Evolutionary conservation across 2,888 invertebrate genomes (phyloP), one percentile per base, ranked within the genome.

Genomic region (Thera obeliscata): DNA sequence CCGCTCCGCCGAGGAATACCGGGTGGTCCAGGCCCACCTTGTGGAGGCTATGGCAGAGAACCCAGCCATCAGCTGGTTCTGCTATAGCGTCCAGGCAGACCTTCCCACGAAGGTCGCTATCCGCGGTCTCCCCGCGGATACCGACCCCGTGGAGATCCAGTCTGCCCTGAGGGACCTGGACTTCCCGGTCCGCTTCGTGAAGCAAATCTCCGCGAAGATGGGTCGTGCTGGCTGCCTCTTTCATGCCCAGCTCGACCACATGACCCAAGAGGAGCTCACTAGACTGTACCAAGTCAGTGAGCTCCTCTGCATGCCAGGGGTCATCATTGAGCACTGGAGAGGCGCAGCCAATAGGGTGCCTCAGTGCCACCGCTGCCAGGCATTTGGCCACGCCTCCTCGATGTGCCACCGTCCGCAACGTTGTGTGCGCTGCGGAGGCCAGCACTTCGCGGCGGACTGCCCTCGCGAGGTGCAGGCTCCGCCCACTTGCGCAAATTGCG

Each of bases 401-500:
- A 46, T 9, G 2, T 46, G 43, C 9, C 43, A 46, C 9, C 43
- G 43, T 1, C 43, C 43, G 2, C 43, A 46, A 9, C 43, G 43
- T 2, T 46, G 43, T 9, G 43, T 46, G 9, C 43, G 43, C 9
- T 46, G 43, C 9, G 43, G 43, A 2, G 43, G 43, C 43, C 43
- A 46, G 3, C 43, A 46, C 2, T 46, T 46, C 43, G 43, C 43
- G 43, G 43, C 43, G 9, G 43, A 46, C 3, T 46, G 43, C 9
- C 43, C 43, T 3, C 43, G 60, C n/a, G 52, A 3, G 38, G 56
- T 9, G 8, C 11, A 11, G 33, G 56, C 11, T 50, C 64, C 22
- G 46, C 64, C 63, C 56, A 63, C 59, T 12, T 76, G 77, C 52
- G 68, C 65, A 0, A 76, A 75, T 64, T 74, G 72, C 54, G 56